phyloP scores from a whole-genome alignment of 2,888 invertebrate species.

The Globia sparganii region DNA sequence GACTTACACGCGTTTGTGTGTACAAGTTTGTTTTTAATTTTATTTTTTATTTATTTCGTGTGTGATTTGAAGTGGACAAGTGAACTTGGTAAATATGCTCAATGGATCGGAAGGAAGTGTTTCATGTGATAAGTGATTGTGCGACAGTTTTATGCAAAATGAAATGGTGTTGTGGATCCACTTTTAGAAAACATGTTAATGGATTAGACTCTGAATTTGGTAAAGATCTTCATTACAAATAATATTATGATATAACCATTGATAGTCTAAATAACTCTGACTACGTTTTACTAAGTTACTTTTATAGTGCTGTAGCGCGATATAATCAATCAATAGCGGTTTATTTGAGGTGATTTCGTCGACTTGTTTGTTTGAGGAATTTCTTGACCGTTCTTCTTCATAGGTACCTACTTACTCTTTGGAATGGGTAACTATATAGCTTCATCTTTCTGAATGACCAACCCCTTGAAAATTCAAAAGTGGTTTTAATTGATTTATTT shows the following conservation, averaged over 20 bases:
- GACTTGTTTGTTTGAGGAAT: too few relatives aligned
- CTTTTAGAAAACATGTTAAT: slow-evolving; percentile 32
- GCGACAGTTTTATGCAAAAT: slow-evolving; percentile 30
- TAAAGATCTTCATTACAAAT: slow-evolving; percentile 11
- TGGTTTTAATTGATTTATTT: too few relatives aligned
- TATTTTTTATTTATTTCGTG: slow-evolving; percentile 3
- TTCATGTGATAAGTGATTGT: slow-evolving; percentile 9
- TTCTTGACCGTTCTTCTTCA: too few relatives aligned
- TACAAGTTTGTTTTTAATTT: slow-evolving; percentile 16
- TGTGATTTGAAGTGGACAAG: slow-evolving; percentile 3
- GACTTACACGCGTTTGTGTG: slow-evolving; percentile 50
- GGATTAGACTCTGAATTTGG: slow-evolving; percentile 47
- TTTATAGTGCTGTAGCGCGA: neutral
- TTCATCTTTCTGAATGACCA: too few relatives aligned
- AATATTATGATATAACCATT: neutral
- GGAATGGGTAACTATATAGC: too few relatives aligned
- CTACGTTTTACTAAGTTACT: neutral
- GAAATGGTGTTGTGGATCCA: slow-evolving; percentile 52
- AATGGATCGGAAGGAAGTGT: slow-evolving; percentile 16
- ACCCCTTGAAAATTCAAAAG: too few relatives aligned
- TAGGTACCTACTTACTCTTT: too few relatives aligned
- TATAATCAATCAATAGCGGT: neutral
- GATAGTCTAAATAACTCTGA: neutral
- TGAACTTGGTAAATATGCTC: slow-evolving; percentile 17
- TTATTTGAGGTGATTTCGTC: too few relatives aligned